phyloP scores from a whole-genome alignment of 2,888 invertebrate genomes.

The Nomada ruficornis region DNA sequence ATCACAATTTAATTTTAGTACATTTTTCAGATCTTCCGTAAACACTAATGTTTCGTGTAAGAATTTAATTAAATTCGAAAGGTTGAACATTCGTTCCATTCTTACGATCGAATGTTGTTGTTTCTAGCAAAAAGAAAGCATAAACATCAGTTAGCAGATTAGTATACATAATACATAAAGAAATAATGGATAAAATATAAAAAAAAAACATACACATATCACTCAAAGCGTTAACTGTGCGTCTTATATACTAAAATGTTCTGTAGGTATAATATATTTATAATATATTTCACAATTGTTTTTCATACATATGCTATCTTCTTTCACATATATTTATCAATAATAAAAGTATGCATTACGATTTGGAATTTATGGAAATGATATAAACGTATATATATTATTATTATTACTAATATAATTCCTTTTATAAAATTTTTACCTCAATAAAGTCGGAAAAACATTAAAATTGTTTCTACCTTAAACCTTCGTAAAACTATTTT shows the following conservation, averaged over 20 bases:
- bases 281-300: slow-evolving; percentile 18
- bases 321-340: slow-evolving; percentile 5
- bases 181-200: not conserved
- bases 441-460: slow-evolving; percentile 75
- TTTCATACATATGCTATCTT: slow-evolving; percentile 17
- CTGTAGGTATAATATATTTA: slow-evolving; percentile 14
- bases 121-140: slow-evolving; percentile 55
- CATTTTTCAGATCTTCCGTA: slow-evolving; percentile 74
- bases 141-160: slow-evolving; percentile 11
- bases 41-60: slow-evolving; percentile 64
- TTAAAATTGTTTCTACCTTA: slow-evolving; percentile 71
- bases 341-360: slow-evolving; percentile 9
- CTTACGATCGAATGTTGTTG: slow-evolving; percentile 10
- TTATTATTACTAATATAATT: slow-evolving; percentile 68
- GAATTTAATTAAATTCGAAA: slow-evolving; percentile 70
- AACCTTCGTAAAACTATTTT: slow-evolving; percentile 69
- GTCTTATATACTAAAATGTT: slow-evolving; percentile 4
- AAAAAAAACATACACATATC: slow-evolving; percentile 36
- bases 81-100: slow-evolving; percentile 56
- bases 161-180: not conserved
- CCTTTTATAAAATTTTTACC: slow-evolving; percentile 71
- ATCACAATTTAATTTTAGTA: slow-evolving; percentile 76
- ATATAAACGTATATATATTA: slow-evolving; percentile 72
- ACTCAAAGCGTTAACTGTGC: slow-evolving; percentile 75
- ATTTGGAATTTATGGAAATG: slow-evolving; percentile 23